These are phyloP conservation scores for Cuniculus paca DNA, from an alignment of 2,797 vertebrate species.

Conservation along the genomic window DNA sequence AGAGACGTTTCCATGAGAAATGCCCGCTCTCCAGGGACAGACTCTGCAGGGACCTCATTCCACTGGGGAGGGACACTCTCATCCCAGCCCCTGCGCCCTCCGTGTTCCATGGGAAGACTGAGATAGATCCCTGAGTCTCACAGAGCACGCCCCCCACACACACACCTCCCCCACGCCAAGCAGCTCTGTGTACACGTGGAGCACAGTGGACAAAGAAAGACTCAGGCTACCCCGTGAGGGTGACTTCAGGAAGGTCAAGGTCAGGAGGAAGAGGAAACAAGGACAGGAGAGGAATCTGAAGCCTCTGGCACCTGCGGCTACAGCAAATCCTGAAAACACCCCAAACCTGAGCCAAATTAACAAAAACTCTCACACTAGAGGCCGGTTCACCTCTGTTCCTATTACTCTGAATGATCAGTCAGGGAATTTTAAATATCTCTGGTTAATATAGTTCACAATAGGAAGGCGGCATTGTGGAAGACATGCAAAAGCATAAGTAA, in stretches of 20 bases:
- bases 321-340: too few relatives aligned
- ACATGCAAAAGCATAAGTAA: background rate
- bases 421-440: background rate
- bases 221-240: too few relatives aligned
- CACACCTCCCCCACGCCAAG: accelerated
- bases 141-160: background rate
- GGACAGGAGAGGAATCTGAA: too few relatives aligned
- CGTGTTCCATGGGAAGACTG: too few relatives aligned
- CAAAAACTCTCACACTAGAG: accelerated
- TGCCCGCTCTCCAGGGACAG: background rate
- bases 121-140: accelerated
- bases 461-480: background rate
- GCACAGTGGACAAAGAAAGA: too few relatives aligned
- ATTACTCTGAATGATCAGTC: background rate
- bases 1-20: background rate
- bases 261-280: background rate
- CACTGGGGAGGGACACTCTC: background rate
- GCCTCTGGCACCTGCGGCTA: background rate
- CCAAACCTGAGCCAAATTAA: background rate
- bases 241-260: background rate
- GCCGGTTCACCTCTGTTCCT: accelerated
- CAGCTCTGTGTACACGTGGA: background rate
- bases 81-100: background rate
- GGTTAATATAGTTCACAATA: background rate
- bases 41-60: too few relatives aligned